Evolutionary conservation across 1,140 invertebrate genomes (phyloP).

Genomic region (Zaprionus davidi): DNA sequence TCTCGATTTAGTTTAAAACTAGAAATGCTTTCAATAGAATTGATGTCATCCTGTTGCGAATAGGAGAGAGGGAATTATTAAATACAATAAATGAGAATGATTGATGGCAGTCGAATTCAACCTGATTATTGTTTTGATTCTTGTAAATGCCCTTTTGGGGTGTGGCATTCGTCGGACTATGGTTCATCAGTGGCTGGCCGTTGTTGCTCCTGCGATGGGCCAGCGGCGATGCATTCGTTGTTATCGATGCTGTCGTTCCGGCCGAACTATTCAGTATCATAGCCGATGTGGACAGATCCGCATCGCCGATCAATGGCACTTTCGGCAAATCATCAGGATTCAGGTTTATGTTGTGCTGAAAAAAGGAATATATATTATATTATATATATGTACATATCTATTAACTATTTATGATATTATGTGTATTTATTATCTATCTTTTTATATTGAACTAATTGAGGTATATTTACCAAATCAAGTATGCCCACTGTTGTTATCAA

Average conservation of each 20-base stretch:
- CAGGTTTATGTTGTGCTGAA: slow-evolving; percentile 49
- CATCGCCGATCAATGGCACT: slow-evolving; percentile 42
- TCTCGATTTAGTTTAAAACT: slow-evolving; percentile 53
- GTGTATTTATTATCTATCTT: too few relatives aligned
- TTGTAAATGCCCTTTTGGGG: slow-evolving; percentile 63
- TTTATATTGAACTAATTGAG: too few relatives aligned
- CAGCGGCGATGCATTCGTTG: slow-evolving; percentile 57
- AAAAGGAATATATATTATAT: not conserved
- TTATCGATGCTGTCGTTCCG: slow-evolving; percentile 68
- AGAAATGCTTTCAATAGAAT: slow-evolving; percentile 78
- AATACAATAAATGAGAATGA: not conserved
- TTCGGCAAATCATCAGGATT: slow-evolving; percentile 58
- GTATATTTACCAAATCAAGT: slow-evolving; percentile 57
- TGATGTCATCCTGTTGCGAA: slow-evolving; percentile 71
- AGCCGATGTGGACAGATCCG: slow-evolving; percentile 48
- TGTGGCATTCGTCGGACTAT: slow-evolving; percentile 35
- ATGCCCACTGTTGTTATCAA: slow-evolving; percentile 65
- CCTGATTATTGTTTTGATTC: slow-evolving; percentile 72
- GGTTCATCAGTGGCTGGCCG: slow-evolving; percentile 9
- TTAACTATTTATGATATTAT: too few relatives aligned
- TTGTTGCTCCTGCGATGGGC: slow-evolving; percentile 45
- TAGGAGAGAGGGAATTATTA: not conserved
- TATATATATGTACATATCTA: too few relatives aligned
- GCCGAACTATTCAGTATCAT: slow-evolving; percentile 63
- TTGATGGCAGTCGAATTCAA: slow-evolving; percentile 5